phyloP scores from a whole-genome alignment of 30 jellyfish, hydroid and myxozoan species.

The Aurelia sp. region DNA sequence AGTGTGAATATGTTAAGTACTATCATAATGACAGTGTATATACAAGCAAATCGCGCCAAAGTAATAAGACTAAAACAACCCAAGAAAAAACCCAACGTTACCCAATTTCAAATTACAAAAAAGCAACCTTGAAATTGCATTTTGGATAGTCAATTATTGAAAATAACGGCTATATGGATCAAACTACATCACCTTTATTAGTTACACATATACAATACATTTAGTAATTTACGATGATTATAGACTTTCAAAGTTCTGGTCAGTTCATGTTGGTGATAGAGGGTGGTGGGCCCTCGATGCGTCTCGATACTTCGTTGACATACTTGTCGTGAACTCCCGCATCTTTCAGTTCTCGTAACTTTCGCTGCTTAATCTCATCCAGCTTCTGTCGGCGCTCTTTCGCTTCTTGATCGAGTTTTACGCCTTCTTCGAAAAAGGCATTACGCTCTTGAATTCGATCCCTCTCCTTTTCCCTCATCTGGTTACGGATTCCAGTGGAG shows the following conservation, averaged over 20 bases:
- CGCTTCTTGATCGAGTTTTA: constrained; percentile 93
- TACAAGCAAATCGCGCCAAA: too few species aligned
- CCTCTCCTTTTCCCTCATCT: constrained; percentile 93
- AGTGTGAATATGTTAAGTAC: too few species aligned
- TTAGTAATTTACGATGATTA: too few species aligned
- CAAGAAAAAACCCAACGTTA: too few species aligned
- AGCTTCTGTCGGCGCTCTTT: constrained; percentile 95
- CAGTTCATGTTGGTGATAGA: constrained; percentile 82
- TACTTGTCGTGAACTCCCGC: constrained; percentile 98
- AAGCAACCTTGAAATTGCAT: too few species aligned
- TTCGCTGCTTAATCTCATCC: constrained; percentile 96
- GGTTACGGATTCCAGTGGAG: constrained; percentile 91
- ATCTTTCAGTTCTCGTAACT: constrained; percentile 88
- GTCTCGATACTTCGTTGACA: constrained; percentile 96
- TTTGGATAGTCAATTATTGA: too few species aligned
- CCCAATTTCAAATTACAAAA: too few species aligned
- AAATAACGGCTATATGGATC: too few species aligned
- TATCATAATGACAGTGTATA: too few species aligned
- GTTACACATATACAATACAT: too few species aligned
- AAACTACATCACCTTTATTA: too few species aligned
- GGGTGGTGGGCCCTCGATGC: constrained; percentile 93
- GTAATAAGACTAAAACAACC: too few species aligned
- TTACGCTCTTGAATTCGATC: constrained; percentile 87
- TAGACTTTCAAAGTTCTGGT: not conserved
- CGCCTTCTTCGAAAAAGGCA: constrained; percentile 98